phyloP scores from a whole-genome alignment of 37 sponge, comb jelly and placozoan genomes.

The Eunapius fragilis region DNA sequence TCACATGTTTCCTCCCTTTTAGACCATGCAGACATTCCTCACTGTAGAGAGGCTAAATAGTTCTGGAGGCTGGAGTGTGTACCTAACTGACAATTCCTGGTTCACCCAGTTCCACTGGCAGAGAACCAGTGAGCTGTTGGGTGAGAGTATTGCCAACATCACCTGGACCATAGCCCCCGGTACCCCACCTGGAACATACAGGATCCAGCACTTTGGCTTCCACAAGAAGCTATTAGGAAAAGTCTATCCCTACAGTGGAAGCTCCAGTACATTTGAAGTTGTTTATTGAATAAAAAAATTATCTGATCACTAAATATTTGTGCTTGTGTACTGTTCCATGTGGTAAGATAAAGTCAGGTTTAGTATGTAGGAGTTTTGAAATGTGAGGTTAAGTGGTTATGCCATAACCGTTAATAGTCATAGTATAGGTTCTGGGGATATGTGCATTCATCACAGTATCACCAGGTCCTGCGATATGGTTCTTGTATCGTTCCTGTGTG shows the following conservation, averaged over 20 bases:
- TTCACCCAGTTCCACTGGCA: conserved; percentile 76
- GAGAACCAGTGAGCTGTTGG: conserved; percentile 35
- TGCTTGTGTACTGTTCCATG: neutral
- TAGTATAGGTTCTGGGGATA: too few species aligned
- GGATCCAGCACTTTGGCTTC: conserved; percentile 86
- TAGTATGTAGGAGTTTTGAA: too few species aligned
- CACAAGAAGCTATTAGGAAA: conserved; percentile 45
- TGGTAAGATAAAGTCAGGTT: too few species aligned
- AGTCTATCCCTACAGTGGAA: conserved; percentile 49
- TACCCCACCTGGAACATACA: conserved; percentile 68
- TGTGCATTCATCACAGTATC: too few species aligned
- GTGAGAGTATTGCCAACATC: conserved; percentile 77
- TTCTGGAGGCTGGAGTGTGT: conserved; percentile 70
- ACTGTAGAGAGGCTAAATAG: conserved; percentile 62
- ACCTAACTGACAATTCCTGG: conserved; percentile 58
- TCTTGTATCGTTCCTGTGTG: too few species aligned
- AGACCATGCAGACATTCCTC: conserved; percentile 73
- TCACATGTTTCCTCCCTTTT: too few species aligned
- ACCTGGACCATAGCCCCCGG: conserved; percentile 76
- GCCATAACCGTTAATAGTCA: too few species aligned
- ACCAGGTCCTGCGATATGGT: neutral
- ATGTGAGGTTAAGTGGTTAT: too few species aligned
- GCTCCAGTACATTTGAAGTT: conserved; percentile 54
- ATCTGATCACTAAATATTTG: neutral
- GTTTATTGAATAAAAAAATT: neutral